Evolutionary conservation across 2,797 vertebrate genomes (phyloP).

Genomic region (Dicrostonyx torquatus): DNA sequence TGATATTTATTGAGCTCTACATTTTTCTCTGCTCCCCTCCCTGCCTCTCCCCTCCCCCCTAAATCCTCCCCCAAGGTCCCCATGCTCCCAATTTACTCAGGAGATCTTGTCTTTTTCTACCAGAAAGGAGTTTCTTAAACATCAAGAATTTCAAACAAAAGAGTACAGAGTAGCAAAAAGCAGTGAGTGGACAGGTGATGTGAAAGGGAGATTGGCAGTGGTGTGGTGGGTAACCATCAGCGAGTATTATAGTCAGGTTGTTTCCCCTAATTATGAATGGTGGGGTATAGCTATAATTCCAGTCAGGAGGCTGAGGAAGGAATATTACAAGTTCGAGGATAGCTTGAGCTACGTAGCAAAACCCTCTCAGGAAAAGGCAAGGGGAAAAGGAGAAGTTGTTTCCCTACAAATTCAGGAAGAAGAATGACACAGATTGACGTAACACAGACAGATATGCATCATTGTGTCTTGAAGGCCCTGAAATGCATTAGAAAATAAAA

Average conservation of each 20-base stretch:
- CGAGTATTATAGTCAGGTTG: not conserved
- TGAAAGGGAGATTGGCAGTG: not conserved
- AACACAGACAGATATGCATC: not conserved
- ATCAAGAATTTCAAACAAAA: not conserved
- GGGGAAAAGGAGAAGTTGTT: not conserved
- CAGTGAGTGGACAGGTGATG: not conserved
- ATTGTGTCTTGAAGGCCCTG: conserved; percentile 4
- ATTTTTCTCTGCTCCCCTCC: too few relatives aligned
- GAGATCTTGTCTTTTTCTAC: too few relatives aligned
- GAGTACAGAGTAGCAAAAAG: not conserved
- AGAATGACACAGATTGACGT: not conserved
- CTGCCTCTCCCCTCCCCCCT: too few relatives aligned
- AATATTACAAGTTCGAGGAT: not conserved
- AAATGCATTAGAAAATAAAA: not conserved
- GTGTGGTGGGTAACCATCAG: not conserved
- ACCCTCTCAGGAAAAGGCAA: not conserved
- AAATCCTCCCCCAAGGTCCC: too few relatives aligned
- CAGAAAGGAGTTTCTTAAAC: conserved; percentile 40
- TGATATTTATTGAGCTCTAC: too few relatives aligned
- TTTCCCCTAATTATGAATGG: not conserved
- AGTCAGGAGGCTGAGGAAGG: not conserved
- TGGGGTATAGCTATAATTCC: not conserved
- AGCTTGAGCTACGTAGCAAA: not conserved
- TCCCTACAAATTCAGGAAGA: conserved; percentile 23
- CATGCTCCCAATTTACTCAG: too few relatives aligned